Conservation (phyloP, 2,888 invertebrate genomes). For the Drosophila fungiperda region DNA sequence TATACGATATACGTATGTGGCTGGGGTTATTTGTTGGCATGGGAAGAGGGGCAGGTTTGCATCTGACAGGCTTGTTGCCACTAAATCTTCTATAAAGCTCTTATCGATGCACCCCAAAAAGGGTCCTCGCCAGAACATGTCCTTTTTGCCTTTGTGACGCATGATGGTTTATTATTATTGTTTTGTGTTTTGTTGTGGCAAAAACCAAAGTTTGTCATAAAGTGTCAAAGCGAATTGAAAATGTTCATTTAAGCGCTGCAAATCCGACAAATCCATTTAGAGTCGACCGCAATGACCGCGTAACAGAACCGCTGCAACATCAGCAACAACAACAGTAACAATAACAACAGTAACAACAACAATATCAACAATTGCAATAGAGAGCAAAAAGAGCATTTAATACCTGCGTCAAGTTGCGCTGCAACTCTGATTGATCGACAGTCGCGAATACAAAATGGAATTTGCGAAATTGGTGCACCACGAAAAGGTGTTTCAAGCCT, state of each 20-base stretch:
- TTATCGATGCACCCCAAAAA: constrained; percentile 40
- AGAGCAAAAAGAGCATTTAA: constrained; percentile 26
- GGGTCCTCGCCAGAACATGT: background rate
- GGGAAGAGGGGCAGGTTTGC: background rate
- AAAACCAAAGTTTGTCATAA: constrained; percentile 79
- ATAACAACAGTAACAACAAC: constrained; percentile 23
- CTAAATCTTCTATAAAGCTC: constrained; percentile 64
- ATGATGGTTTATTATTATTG: background rate
- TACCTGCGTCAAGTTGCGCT: constrained; percentile 44
- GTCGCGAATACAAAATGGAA: constrained; percentile 4
- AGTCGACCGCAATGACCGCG: constrained; percentile 69
- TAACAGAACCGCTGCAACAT: constrained; percentile 48
- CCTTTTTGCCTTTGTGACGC: background rate
- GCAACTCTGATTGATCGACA: constrained; percentile 40
- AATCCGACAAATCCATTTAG: constrained; percentile 62
- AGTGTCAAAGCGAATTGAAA: constrained; percentile 80
- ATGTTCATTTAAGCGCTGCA: constrained; percentile 75
- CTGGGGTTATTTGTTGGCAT: constrained; percentile 1
- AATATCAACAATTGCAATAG: constrained; percentile 8
- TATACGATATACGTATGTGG: constrained; percentile 16
- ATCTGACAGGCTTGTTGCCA: constrained; percentile 58
- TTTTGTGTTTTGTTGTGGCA: constrained; percentile 15
- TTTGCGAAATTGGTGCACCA: background rate
- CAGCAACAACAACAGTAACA: constrained; percentile 15
- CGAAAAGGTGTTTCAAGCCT: background rate